These are phyloP conservation scores for Epizoanthus fatuus DNA, from an alignment of 92 coral and sea anemone genomes.

Conservation along the genomic window DNA sequence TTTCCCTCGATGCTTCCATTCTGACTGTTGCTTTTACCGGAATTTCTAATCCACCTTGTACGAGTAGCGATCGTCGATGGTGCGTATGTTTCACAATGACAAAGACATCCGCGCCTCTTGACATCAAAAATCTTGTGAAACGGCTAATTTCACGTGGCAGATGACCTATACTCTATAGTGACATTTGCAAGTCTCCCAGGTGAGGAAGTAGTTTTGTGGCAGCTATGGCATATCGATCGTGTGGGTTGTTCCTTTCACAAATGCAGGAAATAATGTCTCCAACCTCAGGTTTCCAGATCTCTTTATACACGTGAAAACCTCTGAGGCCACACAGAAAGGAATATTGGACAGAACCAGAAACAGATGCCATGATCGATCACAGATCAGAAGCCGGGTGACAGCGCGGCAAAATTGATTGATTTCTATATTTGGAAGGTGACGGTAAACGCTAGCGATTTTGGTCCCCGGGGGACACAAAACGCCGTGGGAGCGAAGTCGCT, in stretches of 20 bases:
- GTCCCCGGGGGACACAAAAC: conserved; percentile 3
- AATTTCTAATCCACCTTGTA: conserved; percentile 65
- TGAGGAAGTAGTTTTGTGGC: conserved; percentile 69
- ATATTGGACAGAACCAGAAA: conserved; percentile 67
- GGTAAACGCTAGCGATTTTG: conserved; percentile 10
- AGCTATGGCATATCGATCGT: conserved; percentile 71
- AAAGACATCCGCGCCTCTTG: conserved; percentile 56
- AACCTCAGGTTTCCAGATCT: conserved; percentile 57
- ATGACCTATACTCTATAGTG: conserved; percentile 52
- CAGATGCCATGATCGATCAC: conserved; percentile 60
- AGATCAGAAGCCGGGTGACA: conserved; percentile 22
- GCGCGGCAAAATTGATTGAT: conserved; percentile 7
- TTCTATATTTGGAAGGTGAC: conserved; percentile 10
- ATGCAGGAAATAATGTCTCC: conserved; percentile 65
- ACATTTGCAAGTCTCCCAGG: conserved; percentile 52
- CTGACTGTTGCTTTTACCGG: conserved; percentile 60
- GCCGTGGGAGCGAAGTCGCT: not conserved
- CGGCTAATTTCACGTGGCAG: conserved; percentile 57
- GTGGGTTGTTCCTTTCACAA: conserved; percentile 62
- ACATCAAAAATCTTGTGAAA: conserved; percentile 47
- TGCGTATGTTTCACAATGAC: conserved; percentile 47
- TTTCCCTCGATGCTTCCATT: conserved; percentile 58
- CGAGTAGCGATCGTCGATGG: conserved; percentile 55
- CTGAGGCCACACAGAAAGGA: conserved; percentile 65
- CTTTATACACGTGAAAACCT: conserved; percentile 50